A percentile compares a stretch with the other conserved stretches of the same genome.
Evolutionary conservation across 2,113 vertebrate genomes (phyloP).

Genomic region (Meriones unguiculatus): DNA sequence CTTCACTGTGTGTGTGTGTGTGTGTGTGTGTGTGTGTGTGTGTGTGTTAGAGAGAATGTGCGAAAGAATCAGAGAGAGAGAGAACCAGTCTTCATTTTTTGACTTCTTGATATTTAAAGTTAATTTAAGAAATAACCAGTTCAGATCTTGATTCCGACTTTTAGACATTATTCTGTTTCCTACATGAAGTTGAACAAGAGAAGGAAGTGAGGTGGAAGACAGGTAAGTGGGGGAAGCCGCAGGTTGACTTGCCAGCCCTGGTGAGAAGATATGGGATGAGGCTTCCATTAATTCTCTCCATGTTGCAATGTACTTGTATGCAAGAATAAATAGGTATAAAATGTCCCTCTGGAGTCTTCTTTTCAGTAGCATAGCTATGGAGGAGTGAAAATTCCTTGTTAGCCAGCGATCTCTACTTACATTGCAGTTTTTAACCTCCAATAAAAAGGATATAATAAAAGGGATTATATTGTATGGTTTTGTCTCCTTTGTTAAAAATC

Average conservation of each 20-base stretch:
- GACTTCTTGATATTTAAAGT: not conserved
- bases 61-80: no score
- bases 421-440: not conserved
- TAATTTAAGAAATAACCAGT: slow-evolving; percentile 21
- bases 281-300: not conserved
- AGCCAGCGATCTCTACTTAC: not conserved
- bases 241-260: not conserved
- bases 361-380: not conserved
- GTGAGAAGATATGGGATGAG: not conserved
- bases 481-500: no score
- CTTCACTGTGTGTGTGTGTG: not conserved
- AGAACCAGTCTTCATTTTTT: not conserved
- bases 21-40: not conserved
- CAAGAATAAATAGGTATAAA: not conserved
- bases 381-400: not conserved
- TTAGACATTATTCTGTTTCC: not conserved
- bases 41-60: no score
- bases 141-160: not conserved
- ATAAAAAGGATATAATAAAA: no score
- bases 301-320: not conserved
- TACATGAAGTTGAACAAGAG: not conserved
- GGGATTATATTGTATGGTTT: no score
- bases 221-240: not conserved
- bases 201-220: not conserved
- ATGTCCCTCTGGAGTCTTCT: not conserved